phyloP scores from a whole-genome alignment of 2,797 vertebrate species.

The Myotis pilosus region DNA sequence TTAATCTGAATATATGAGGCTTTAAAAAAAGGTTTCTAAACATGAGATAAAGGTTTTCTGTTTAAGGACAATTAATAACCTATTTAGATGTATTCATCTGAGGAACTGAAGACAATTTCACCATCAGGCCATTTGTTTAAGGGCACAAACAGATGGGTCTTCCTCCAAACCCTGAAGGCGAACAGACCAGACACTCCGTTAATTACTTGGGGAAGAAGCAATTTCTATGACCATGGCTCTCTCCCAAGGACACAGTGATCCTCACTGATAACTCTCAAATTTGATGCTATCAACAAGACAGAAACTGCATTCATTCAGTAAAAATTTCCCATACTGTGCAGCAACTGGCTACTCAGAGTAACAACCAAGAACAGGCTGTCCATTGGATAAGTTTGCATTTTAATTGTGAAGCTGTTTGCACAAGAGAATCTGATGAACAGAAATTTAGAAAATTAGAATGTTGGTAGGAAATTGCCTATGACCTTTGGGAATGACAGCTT shows the following conservation, averaged over 20 bases:
- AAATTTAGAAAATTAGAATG: background rate
- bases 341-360: background rate
- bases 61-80: conserved; percentile 64
- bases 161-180: conserved; percentile 43
- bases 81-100: conserved; percentile 47
- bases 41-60: conserved; percentile 49
- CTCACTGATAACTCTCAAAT: conserved; percentile 25
- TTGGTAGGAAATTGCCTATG: background rate
- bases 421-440: background rate
- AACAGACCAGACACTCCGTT: conserved; percentile 44
- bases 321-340: background rate
- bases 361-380: background rate
- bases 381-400: background rate
- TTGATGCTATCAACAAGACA: background rate
- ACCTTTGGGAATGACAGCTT: background rate
- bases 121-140: conserved; percentile 33
- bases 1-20: conserved; percentile 46
- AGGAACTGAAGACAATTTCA: conserved; percentile 62
- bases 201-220: conserved; percentile 54
- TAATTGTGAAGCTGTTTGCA: background rate
- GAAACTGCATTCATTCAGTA: background rate
- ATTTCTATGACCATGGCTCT: background rate
- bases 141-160: conserved; percentile 59
- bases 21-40: background rate
- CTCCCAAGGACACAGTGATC: conserved; percentile 49